These are phyloP conservation scores for Shinisaurus crocodilurus DNA, from an alignment of 2,113 vertebrate genomes.

Conservation along the genomic window DNA sequence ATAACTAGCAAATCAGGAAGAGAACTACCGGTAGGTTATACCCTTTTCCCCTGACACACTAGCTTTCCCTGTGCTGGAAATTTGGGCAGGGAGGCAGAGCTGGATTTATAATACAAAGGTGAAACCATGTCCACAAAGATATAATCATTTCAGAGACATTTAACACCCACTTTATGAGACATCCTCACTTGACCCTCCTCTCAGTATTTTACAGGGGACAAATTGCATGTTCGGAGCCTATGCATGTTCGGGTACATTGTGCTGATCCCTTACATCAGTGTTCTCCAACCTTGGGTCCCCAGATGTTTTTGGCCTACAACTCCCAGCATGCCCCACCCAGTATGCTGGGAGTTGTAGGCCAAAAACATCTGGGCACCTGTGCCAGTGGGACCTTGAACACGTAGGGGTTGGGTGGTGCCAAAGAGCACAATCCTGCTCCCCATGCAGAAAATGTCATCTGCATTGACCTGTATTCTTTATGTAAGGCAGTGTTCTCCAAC, in stretches of 20 bases:
- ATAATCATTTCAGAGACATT: background rate
- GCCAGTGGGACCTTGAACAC: background rate
- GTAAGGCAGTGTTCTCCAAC: no score
- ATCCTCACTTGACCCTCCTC: background rate
- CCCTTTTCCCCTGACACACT: background rate
- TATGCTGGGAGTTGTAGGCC: no score
- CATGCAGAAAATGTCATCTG: no score
- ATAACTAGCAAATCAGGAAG: background rate
- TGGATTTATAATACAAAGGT: background rate
- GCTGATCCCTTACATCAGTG: no score
- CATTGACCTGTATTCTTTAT: no score
- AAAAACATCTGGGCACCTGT: background rate
- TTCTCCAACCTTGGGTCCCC: no score
- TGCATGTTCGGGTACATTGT: background rate
- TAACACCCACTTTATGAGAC: background rate
- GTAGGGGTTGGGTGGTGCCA: background rate
- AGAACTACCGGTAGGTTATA: no score
- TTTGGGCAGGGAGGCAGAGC: background rate
- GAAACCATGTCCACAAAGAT: background rate
- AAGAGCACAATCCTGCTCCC: background rate
- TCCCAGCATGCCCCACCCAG: no score
- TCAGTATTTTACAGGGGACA: background rate
- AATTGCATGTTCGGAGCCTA: background rate
- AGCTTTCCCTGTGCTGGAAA: background rate
- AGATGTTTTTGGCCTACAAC: no score